phyloP scores from a whole-genome alignment of 2,888 invertebrate species.

The Eretmocerus hayati region DNA sequence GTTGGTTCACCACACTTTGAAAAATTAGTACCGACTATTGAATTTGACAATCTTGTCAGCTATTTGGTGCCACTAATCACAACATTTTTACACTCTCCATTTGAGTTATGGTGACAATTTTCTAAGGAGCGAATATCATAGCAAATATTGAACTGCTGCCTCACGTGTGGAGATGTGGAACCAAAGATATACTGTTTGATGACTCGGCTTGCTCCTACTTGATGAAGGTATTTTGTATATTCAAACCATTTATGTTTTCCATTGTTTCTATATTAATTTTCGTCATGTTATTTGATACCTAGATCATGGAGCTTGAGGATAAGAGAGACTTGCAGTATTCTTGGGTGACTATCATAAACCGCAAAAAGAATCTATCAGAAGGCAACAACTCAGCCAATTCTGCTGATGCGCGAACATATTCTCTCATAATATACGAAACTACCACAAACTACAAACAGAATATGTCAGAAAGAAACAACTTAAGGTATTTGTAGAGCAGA shows the following conservation, averaged over 20 bases:
- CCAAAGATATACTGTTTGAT: constrained; percentile 86
- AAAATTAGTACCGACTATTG: constrained; percentile 62
- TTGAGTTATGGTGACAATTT: constrained; percentile 69
- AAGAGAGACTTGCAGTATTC: constrained; percentile 74
- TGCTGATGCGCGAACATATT: constrained; percentile 81
- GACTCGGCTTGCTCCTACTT: constrained; percentile 89
- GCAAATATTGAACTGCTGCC: constrained; percentile 86
- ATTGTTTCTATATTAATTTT: too few species aligned
- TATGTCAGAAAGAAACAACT: too few species aligned
- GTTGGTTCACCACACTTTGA: constrained; percentile 61
- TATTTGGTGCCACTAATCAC: too few species aligned
- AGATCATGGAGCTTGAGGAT: constrained; percentile 86
- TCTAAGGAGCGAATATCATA: constrained; percentile 76
- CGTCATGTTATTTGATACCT: constrained; percentile 19
- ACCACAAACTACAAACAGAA: too few species aligned
- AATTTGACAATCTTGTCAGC: too few species aligned
- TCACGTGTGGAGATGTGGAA: constrained; percentile 71
- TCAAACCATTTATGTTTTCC: too few species aligned
- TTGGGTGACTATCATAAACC: constrained; percentile 83
- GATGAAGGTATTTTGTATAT: constrained; percentile 64
- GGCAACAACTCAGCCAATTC: constrained; percentile 56
- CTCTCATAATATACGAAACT: constrained; percentile 93
- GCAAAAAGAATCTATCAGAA: constrained; percentile 63
- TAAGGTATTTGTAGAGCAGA: too few species aligned
- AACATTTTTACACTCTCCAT: too few species aligned